Percentiles rank a stretch among this genome's conserved stretches.
phyloP scores from a whole-genome alignment of 1,140 invertebrate genomes.

The Aphaenogaster ashmeadi region DNA sequence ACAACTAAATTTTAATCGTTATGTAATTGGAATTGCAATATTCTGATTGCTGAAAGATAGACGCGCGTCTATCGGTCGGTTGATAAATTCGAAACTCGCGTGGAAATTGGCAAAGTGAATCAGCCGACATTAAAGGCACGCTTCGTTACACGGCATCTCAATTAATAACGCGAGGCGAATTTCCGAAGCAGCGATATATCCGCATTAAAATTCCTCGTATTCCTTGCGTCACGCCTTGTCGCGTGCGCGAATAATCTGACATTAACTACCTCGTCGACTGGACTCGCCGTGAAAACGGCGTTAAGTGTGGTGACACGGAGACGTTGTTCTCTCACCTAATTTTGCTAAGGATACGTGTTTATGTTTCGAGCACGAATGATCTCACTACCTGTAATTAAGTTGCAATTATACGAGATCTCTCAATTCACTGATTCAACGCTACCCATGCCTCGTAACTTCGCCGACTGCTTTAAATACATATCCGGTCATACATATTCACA shows the following conservation, averaged over 20 bases:
- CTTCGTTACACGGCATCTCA: conserved; percentile 42
- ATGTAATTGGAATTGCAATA: conserved; percentile 5
- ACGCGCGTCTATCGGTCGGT: not conserved
- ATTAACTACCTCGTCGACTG: conserved; percentile 50
- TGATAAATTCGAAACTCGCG: conserved; percentile 1
- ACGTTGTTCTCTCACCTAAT: conserved; percentile 51
- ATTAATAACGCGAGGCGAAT: conserved; percentile 42
- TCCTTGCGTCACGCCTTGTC: conserved; percentile 56
- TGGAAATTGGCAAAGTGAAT: conserved; percentile 19
- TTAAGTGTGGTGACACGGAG: conserved; percentile 48
- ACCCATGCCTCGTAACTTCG: not conserved
- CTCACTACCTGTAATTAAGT: conserved; percentile 53
- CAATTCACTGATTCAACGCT: conserved; percentile 38
- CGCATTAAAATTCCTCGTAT: conserved; percentile 62
- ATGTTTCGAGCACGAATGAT: conserved; percentile 19
- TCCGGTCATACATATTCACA: not conserved
- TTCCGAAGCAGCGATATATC: conserved; percentile 51
- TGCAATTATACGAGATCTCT: conserved; percentile 37
- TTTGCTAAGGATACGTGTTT: conserved; percentile 46
- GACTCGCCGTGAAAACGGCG: conserved; percentile 54
- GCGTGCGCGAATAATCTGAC: conserved; percentile 58
- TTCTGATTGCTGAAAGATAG: not conserved
- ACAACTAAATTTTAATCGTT: not conserved
- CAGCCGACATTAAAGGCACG: conserved; percentile 24
- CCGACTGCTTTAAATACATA: conserved; percentile 29